Evolutionary conservation across 1,140 invertebrate genomes (phyloP), one percentile per base, ranked within the genome.

Genomic region (Heliconius hermathena): DNA sequence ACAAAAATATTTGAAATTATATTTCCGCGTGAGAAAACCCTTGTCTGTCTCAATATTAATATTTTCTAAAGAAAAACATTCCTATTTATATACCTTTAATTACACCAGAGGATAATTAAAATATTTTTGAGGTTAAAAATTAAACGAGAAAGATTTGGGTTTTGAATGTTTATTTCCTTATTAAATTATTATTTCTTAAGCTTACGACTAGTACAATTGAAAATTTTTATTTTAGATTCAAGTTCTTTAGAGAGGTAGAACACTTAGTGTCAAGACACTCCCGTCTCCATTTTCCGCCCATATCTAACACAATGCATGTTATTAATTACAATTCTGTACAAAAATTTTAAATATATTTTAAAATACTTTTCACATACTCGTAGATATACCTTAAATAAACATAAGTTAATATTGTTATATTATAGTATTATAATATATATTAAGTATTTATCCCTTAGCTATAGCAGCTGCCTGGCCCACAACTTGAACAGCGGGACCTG

Each of bases 401-500:
- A 52, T 20, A 20, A 20, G 5, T 52, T 18, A 52, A 20, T 52
- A 52, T 52, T 52, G 18, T 20, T 18, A 52, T 52, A 52, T 33
- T 33, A 33, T 6, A 52, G 20, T 52, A 52, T 33, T 33, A 33
- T 6, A 52, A 52, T 20, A 52, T 6, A 52, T 52, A 52, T 20
- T 52, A 18, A 52, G 16, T 52, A 52, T 52, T 29, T 66, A 66
- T n/a, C 60, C 60, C 13, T 22, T 29, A 29, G 60, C 60, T 16
- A 66, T 66, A 5, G 60, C 29, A 5, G 60, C 60, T 29, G 84
- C 85, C 76, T 88, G 76, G 8, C 85, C 88, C 3, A 89, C 82
- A 18, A 89, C 88, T 16, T 73, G 76, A 2, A 89, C 82, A 2
- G 87, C 88, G 72, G 88, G 88, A 0, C 87, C 90, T 1, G 90